Base-by-base conservation (phyloP, 2,113 vertebrate genomes). In the Cottus gobio region DNA sequence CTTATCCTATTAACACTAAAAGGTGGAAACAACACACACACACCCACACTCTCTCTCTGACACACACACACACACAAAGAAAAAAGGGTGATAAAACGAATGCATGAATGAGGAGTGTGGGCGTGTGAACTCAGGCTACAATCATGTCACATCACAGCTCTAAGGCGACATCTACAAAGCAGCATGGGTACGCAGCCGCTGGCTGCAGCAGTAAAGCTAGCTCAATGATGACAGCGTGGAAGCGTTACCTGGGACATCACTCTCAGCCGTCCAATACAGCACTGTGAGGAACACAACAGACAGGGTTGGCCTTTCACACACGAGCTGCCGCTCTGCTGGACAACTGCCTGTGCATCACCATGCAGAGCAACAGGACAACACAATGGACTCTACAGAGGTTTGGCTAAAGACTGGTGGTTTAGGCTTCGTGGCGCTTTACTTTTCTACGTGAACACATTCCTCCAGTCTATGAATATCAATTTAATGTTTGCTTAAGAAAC, bases 261-360 rank as follows among this genome's bases (percentile, higher is more conserved):
- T 94, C 90, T 95, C 94, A 79, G 94, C 95, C 82, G 95, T 94
- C 95, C 95, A 95, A 94, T 96, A 95, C 84, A 96, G 95, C 91
- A 96, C 95, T 95, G 95, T 93, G 91, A 93, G 90, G 93, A 80
- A 95, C 93, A 95, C 91, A 95, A 95, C 86, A 95, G 87, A 95
- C 90, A 94, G 76, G 80, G 91, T 93, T 95, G 93, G 93, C 94
- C 92, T 92, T 92, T 89, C 90, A 86, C 86, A 90, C 83, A 90
- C 87, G 90, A 76, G 71, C 87, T 83, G 89, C 85, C 30, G 44
- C 86, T 88, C 89, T 79, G 90, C 54, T 22, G 71, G 87, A 79
- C 80, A 50, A 80, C 84, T 76, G 81, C 74, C 81, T 77, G 84
- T 20, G 69, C 60, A 30, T 91, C 83, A 83, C 84, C 85, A 71